These are phyloP conservation scores for Apis florea DNA, from an alignment of 1,140 invertebrate species.

Conservation along the genomic window DNA sequence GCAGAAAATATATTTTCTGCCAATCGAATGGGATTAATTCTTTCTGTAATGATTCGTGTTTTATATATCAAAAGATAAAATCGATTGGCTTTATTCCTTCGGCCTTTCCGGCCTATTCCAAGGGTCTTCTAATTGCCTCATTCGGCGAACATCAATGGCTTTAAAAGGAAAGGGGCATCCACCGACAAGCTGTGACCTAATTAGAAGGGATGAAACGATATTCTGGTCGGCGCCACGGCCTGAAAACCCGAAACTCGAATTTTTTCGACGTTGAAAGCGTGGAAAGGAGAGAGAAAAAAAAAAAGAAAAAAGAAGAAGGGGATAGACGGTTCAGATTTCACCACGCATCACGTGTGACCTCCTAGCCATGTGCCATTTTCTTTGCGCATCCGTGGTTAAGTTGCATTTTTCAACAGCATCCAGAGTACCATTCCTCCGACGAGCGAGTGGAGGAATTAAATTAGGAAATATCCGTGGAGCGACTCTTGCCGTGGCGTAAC, in stretches of 20 bases:
- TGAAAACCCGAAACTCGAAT: constrained; percentile 8
- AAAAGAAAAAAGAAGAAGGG: neutral
- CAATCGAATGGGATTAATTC: too few species aligned
- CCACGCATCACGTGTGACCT: neutral
- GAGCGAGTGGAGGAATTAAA: neutral
- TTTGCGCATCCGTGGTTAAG: neutral
- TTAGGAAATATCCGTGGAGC: constrained; percentile 23
- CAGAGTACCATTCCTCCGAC: neutral
- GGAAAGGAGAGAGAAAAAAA: neutral
- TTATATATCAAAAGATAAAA: constrained; percentile 6
- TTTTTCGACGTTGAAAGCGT: constrained; percentile 12
- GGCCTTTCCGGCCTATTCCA: constrained; percentile 11
- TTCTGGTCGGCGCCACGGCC: neutral
- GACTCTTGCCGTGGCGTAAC: constrained; percentile 5
- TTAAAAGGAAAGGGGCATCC: constrained; percentile 28
- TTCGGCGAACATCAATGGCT: constrained; percentile 30
- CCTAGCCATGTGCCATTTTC: neutral
- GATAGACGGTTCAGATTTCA: neutral
- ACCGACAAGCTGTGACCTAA: constrained; percentile 41
- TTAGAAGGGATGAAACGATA: constrained; percentile 35
- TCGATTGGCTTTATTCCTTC: constrained; percentile 9
- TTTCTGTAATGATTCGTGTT: too few species aligned
- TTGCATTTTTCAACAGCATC: neutral
- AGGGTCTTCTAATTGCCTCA: constrained; percentile 35
- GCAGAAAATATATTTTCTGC: too few species aligned